phyloP scores from a whole-genome alignment of 2,888 invertebrate species.

The Eudasyphora cyanicolor region DNA sequence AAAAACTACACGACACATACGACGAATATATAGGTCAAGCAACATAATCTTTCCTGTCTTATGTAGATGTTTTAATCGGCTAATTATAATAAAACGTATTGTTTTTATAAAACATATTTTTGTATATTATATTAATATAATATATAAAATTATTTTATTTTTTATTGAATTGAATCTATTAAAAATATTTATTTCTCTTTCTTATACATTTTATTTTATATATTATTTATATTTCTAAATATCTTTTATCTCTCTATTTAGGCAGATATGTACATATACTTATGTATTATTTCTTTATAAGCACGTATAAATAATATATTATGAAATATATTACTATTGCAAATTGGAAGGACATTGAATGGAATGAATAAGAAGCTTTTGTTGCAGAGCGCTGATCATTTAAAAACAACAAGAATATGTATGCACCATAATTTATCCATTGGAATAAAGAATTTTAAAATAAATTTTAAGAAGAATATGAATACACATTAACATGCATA shows the following conservation, averaged over 20 bases:
- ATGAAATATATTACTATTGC: background rate
- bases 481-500: too few relatives aligned
- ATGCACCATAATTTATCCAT: background rate
- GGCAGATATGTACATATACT: background rate
- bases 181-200: background rate
- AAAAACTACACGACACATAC: too few relatives aligned
- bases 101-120: background rate
- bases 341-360: background rate
- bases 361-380: background rate
- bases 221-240: background rate
- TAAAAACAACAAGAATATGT: background rate
- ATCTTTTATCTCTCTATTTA: slow-evolving; percentile 1
- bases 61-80: slow-evolving; percentile 14
- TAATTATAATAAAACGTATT: background rate
- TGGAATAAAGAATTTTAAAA: background rate
- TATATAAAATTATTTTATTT: background rate
- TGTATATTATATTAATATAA: background rate
- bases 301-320: background rate
- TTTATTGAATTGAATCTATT: background rate
- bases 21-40: background rate
- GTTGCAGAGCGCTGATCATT: background rate
- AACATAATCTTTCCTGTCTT: background rate
- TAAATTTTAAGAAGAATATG: too few relatives aligned
- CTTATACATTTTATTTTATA: background rate
- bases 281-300: too few relatives aligned